phyloP scores from a whole-genome alignment of 2,888 invertebrate species.

The Oligia strigilis region DNA sequence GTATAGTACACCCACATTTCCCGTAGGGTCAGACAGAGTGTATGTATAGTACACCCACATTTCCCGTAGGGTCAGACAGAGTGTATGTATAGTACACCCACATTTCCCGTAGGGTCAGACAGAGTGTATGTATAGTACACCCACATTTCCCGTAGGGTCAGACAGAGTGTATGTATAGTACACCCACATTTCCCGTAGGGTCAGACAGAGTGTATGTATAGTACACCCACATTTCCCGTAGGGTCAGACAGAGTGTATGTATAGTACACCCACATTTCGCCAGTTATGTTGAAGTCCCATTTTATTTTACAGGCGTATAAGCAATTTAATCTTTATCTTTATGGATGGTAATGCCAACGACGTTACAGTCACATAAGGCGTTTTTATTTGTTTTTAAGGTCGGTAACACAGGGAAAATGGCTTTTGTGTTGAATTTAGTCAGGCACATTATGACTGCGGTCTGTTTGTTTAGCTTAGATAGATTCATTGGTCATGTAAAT shows the following conservation, averaged over 20 bases:
- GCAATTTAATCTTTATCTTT: neutral
- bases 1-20: no score
- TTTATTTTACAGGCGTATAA: neutral
- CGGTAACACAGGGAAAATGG: neutral
- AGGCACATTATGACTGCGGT: no score
- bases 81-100: no score
- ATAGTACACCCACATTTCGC: neutral
- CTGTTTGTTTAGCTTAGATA: neutral
- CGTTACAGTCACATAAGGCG: neutral
- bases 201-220: neutral
- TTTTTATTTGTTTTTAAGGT: neutral
- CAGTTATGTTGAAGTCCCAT: neutral
- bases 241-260: neutral
- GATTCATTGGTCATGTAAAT: neutral
- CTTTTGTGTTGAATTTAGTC: neutral
- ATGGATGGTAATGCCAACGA: neutral
- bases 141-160: neutral
- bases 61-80: neutral
- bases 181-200: neutral
- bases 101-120: neutral
- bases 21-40: neutral
- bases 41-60: no score
- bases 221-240: neutral
- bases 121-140: no score
- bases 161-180: neutral